These are phyloP conservation scores for Volucella inflata DNA, from an alignment of 2,888 invertebrate species.

Conservation along the genomic window DNA sequence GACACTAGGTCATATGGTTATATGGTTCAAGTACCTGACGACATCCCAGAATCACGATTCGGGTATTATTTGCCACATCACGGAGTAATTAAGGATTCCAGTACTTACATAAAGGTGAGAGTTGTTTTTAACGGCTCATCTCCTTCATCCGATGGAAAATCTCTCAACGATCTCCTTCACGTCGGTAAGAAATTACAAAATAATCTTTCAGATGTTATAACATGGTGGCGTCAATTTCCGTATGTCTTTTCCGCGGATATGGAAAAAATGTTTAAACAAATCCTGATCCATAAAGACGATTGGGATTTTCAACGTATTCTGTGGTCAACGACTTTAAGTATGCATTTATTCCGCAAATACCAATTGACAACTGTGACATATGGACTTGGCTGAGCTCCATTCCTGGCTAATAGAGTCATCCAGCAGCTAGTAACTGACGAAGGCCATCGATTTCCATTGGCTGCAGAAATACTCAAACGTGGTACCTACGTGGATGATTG, in stretches of 20 bases:
- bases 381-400: no score
- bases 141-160: conserved; percentile 1
- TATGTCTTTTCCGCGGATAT: conserved; percentile 10
- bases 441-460: no score
- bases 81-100: conserved; percentile 10
- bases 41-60: neutral
- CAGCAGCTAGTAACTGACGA: conserved; percentile 1
- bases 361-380: conserved; percentile 8
- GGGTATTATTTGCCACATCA: conserved; percentile 4
- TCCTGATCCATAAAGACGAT: no score
- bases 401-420: conserved; percentile 6
- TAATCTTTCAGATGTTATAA: conserved; percentile 16
- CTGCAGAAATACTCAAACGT: no score
- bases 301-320: no score
- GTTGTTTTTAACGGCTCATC: conserved; percentile 1
- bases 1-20: neutral
- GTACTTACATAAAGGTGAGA: conserved; percentile 1
- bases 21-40: neutral
- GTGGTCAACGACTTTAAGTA: no score
- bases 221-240: no score
- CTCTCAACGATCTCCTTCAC: neutral
- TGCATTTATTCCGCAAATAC: neutral
- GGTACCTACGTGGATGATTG: no score
- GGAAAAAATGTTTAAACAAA: conserved; percentile 13
- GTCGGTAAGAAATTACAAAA: conserved; percentile 10